Conservation (phyloP, 2,888 invertebrate genomes). For the Ophion costatus region DNA sequence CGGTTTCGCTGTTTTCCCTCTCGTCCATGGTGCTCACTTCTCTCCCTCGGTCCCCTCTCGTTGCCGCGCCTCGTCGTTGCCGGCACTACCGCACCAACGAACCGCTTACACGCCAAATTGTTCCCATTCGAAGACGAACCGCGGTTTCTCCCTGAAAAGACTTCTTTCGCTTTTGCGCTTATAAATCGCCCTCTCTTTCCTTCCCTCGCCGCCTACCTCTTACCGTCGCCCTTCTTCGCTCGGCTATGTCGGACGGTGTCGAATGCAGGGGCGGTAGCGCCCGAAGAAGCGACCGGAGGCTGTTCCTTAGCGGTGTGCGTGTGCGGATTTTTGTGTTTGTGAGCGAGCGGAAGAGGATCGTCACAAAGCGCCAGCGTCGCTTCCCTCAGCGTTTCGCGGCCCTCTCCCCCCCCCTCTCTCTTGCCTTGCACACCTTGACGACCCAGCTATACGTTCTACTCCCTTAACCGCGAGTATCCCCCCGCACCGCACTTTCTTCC, state of each 20-base stretch:
- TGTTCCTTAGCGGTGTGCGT: constrained; percentile 31
- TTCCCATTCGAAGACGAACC: constrained; percentile 79
- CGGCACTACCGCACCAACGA: constrained; percentile 53
- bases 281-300: constrained; percentile 49
- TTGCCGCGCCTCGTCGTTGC: neutral
- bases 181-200: constrained; percentile 76
- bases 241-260: constrained; percentile 35
- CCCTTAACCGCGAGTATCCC: constrained; percentile 9
- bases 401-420: constrained; percentile 5
- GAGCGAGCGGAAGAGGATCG: constrained; percentile 60
- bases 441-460: constrained; percentile 3
- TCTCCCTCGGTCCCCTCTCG: neutral
- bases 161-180: constrained; percentile 76
- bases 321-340: constrained; percentile 15
- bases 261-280: constrained; percentile 37
- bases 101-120: constrained; percentile 77
- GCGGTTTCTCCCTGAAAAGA: constrained; percentile 75
- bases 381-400: neutral
- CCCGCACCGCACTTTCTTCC: constrained; percentile 21
- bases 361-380: constrained; percentile 64
- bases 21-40: neutral
- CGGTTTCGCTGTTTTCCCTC: constrained; percentile 27
- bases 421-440: constrained; percentile 16
- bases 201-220: neutral
- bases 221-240: neutral